Evolutionary conservation across 2,888 invertebrate species (phyloP), one percentile per base, ranked within the genome.

Genomic region (Tholera decimalis): DNA sequence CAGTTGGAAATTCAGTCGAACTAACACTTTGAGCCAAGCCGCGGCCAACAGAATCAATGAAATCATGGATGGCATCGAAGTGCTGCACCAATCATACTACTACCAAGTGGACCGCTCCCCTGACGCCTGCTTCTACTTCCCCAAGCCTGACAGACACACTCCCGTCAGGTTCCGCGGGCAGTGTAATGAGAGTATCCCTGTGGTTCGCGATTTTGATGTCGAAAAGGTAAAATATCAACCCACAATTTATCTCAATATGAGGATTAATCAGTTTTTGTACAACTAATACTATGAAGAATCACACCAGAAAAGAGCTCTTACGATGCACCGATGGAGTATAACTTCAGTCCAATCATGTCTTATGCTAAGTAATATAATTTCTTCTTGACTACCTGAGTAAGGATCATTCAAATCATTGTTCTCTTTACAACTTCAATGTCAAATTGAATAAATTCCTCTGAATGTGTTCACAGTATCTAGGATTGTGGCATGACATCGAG

Each of bases 1-100:
- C 82, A 89, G 89, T 55, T 92, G 92, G 92, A 91, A 89, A 56
- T 74, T 92, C 7, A 89, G 91, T 63, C 85, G 91, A 15, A 69
- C 75, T 2, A 78, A 79, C 33, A 71, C 82, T 15, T 62, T 91
- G 9, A 77, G 83, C 7, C 26, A 54, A 6, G 35, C 50, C 1
- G 88, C 88, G 18, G 69, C 44, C 5, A 49, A 54, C 3, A 79
- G 77, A 35, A 88, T 92, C 18, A 82, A 88, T 30, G 60, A 67
- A 39, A 67, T 85, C 3, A 76, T 90, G 0, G 54, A 75, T 8
- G 59, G 33, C 2, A 77, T 88, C 11, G 60, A 83, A 5, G 88
- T 89, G 0, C 76, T 90, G 3, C 76, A 89, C 55, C 82, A 85
- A 46, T 83, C 79, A 1, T 91, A 87, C 77, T 91, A 82, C 53